phyloP scores from a whole-genome alignment of 2,888 invertebrate species.

The Gisinianus flammeolus region DNA sequence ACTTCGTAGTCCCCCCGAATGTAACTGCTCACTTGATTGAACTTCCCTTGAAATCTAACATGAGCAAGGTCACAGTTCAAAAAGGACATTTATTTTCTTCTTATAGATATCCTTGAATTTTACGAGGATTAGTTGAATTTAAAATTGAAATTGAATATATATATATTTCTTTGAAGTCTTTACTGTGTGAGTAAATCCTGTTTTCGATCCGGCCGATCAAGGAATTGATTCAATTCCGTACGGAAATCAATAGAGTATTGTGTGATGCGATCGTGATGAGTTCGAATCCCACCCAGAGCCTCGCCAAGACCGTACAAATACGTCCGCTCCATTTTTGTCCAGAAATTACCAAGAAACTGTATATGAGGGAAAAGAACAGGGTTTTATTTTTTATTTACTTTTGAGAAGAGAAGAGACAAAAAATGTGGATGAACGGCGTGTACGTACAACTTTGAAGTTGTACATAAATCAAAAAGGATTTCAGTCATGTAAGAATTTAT shows the following conservation, averaged over 20 bases:
- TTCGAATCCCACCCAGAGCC: slow-evolving; percentile 4
- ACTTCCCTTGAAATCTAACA: slow-evolving; percentile 23
- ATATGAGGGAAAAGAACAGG: too few relatives aligned
- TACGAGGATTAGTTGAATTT: not conserved
- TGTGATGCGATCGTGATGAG: slow-evolving; percentile 14
- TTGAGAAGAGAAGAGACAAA: too few relatives aligned
- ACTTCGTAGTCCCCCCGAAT: slow-evolving; percentile 30
- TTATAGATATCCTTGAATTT: not conserved
- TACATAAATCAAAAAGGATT: not conserved
- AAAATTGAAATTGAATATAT: not conserved
- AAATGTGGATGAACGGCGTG: not conserved
- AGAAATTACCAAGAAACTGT: slow-evolving; percentile 22
- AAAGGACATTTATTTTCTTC: not conserved
- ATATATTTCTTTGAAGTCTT: not conserved
- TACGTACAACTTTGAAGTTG: not conserved
- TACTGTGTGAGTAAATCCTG: slow-evolving; percentile 24
- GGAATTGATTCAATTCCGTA: not conserved
- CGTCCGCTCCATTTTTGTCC: slow-evolving; percentile 19
- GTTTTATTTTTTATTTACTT: not conserved
- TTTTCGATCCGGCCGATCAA: slow-evolving; percentile 24
- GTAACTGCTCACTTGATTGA: slow-evolving; percentile 26
- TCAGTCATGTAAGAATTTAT: too few relatives aligned
- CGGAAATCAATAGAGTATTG: slow-evolving; percentile 4
- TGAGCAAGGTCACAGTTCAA: not conserved
- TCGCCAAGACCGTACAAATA: slow-evolving; percentile 11